Evolutionary conservation across 2,113 vertebrate genomes (phyloP).

Genomic region (Canis aureus): DNA sequence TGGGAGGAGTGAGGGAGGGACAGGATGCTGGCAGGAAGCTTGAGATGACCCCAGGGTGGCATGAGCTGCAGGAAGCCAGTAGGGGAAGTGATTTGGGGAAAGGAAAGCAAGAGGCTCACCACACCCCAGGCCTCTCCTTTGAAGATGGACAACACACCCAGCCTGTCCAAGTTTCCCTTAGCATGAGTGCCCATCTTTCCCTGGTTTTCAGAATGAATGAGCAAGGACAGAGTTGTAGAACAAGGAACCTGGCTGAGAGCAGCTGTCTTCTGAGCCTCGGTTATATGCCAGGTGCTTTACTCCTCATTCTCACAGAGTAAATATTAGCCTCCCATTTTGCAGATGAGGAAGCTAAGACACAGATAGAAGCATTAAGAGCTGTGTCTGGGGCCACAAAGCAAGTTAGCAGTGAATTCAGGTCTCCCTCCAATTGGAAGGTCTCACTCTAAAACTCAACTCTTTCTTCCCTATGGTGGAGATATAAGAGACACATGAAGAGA

Average conservation of each 20-base stretch:
- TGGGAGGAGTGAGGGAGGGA: neutral
- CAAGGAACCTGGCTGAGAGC: neutral
- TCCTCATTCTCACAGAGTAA: neutral
- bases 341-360: neutral
- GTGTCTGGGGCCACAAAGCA: neutral
- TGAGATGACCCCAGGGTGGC: neutral
- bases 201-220: neutral
- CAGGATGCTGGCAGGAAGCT: neutral
- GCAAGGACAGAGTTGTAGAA: neutral
- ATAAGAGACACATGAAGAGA: neutral
- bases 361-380: neutral
- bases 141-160: neutral
- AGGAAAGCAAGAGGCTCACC: neutral
- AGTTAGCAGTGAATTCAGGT: neutral
- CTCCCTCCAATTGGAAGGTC: neutral
- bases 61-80: neutral
- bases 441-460: neutral
- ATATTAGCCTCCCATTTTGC: neutral
- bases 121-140: neutral
- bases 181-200: neutral
- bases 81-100: slow-evolving; percentile 8
- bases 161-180: neutral
- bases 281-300: neutral
- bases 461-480: neutral
- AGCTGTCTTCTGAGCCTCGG: neutral